Percentiles rank a stretch among this genome's conserved stretches.
Evolutionary conservation across 2,888 invertebrate species (phyloP).

Genomic region (Watsonalla binaria): DNA sequence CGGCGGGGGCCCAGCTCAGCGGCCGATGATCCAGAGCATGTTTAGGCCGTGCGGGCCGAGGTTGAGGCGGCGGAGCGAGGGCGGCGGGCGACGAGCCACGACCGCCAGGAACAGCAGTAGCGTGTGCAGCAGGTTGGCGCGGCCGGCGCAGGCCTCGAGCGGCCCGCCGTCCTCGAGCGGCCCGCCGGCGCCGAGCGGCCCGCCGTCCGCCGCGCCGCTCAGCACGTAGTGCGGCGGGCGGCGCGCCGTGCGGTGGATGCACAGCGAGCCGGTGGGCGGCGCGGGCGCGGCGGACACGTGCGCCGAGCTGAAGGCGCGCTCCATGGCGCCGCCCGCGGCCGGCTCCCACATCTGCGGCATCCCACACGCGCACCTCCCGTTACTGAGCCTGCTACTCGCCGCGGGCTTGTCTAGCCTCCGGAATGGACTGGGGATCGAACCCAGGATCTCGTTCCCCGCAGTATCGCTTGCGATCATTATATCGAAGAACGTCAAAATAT

Average conservation of each 20-base stretch:
- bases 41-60: slow-evolving; percentile 80
- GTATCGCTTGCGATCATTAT: too few species aligned
- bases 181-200: slow-evolving; percentile 83
- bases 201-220: slow-evolving; percentile 53
- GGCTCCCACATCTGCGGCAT: too few species aligned
- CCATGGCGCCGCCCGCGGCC: slow-evolving; percentile 49
- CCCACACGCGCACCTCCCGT: slow-evolving; percentile 39
- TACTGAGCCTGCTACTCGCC: too few species aligned
- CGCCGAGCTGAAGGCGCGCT: slow-evolving; percentile 13
- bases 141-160: slow-evolving; percentile 69
- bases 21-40: slow-evolving; percentile 88
- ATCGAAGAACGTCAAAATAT: too few species aligned
- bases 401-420: too few species aligned
- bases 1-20: slow-evolving; percentile 24
- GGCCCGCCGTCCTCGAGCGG: slow-evolving; percentile 76
- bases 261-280: slow-evolving; percentile 35
- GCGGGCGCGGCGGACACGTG: slow-evolving; percentile 20
- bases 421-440: too few species aligned
- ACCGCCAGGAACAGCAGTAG: slow-evolving; percentile 90
- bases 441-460: too few species aligned
- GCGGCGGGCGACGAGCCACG: slow-evolving; percentile 81
- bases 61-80: slow-evolving; percentile 58
- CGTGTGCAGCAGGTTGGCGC: slow-evolving; percentile 93
- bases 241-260: slow-evolving; percentile 25
- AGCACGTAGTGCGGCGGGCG: slow-evolving; percentile 60